Evolutionary conservation across 2,797 vertebrate genomes (phyloP).

Genomic region (Megalops cyprinoides): DNA sequence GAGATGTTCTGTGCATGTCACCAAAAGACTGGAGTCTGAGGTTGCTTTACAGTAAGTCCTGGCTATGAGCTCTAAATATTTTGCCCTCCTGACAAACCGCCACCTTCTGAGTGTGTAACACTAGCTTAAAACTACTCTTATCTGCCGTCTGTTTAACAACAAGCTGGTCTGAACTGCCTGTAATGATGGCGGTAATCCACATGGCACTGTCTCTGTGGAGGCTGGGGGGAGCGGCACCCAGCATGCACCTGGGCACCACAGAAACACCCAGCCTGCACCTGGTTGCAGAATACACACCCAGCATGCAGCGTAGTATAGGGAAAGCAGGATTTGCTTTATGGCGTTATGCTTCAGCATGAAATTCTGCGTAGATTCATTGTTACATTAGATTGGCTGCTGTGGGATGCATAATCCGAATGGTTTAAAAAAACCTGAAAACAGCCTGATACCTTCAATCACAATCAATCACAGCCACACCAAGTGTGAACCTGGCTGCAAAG

Average conservation of each 20-base stretch:
- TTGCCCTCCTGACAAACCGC: constrained; percentile 63
- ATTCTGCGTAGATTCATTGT: not conserved
- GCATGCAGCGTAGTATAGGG: not conserved
- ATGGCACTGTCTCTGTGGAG: constrained; percentile 44
- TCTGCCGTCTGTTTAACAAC: constrained; percentile 64
- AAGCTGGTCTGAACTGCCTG: constrained; percentile 54
- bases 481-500: not conserved
- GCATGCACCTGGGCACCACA: constrained; percentile 27
- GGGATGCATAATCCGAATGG: not conserved
- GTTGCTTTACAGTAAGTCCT: constrained; percentile 21
- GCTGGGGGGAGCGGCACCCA: constrained; percentile 33
- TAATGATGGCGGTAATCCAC: constrained; percentile 37
- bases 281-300: not conserved
- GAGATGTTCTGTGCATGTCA: constrained; percentile 18
- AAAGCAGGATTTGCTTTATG: not conserved
- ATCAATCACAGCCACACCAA: not conserved
- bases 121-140: constrained; percentile 67
- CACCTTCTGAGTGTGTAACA: constrained; percentile 65
- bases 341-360: not conserved
- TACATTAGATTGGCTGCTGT: not conserved
- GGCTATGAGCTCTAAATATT: constrained; percentile 32
- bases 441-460: not conserved
- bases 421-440: not conserved
- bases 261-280: constrained; percentile 23
- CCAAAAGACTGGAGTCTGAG: constrained; percentile 16